phyloP scores from a whole-genome alignment of 1,140 invertebrate genomes.

The Pseudomyrmex pallidus region DNA sequence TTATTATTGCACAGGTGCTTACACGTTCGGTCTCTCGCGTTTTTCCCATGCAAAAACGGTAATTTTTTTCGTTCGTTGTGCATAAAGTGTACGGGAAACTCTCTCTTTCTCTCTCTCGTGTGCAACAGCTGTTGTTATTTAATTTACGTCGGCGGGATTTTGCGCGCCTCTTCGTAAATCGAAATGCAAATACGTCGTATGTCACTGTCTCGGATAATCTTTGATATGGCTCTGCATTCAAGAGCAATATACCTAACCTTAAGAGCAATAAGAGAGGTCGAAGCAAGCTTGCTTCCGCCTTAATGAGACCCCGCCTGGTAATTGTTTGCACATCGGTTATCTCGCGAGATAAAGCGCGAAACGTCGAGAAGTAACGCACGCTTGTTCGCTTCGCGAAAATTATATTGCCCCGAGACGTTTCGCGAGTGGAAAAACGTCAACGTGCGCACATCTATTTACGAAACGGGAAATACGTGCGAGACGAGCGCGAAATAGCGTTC shows the following conservation, averaged over 20 bases:
- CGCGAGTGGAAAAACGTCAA: constrained; percentile 4
- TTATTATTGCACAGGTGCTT: constrained; percentile 5
- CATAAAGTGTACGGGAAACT: constrained; percentile 41
- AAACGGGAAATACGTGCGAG: neutral
- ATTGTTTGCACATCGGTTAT: constrained; percentile 55
- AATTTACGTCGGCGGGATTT: constrained; percentile 48
- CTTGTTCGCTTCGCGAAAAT: constrained; percentile 3
- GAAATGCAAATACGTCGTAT: constrained; percentile 52
- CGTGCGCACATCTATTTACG: neutral
- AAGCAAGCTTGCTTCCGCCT: constrained; percentile 23
- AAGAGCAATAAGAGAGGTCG: constrained; percentile 46
- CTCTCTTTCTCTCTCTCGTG: neutral
- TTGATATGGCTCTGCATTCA: constrained; percentile 54
- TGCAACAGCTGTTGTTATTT: constrained; percentile 51
- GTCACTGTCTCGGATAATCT: constrained; percentile 60
- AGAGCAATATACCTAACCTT: constrained; percentile 18
- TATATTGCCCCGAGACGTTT: neutral
- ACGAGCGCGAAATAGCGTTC: neutral
- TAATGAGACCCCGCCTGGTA: constrained; percentile 47
- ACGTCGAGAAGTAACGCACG: neutral
- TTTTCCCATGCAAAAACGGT: neutral
- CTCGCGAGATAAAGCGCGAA: constrained; percentile 43
- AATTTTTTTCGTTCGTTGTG: constrained; percentile 37
- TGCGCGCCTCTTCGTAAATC: constrained; percentile 56
- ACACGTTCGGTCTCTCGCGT: neutral